Percentiles rank a stretch among this genome's conserved stretches.
phyloP scores from a whole-genome alignment of 2,113 vertebrate species.

The Gavia stellata region DNA sequence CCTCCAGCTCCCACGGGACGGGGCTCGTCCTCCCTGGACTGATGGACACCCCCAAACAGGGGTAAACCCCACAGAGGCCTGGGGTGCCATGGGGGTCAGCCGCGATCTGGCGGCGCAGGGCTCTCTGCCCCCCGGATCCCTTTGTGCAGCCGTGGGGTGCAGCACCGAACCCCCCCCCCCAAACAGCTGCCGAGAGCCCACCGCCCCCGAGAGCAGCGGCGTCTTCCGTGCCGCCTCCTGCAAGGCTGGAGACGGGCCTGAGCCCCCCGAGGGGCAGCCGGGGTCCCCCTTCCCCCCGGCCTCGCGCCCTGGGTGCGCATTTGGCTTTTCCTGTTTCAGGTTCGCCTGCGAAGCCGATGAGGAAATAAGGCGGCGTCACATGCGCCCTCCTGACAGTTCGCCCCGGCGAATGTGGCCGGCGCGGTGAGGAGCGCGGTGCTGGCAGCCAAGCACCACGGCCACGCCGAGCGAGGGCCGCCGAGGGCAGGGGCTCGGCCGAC shows the following conservation, averaged over 20 bases:
- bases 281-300: not conserved
- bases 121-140: not conserved
- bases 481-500: not conserved
- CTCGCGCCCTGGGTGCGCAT: not conserved
- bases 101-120: rapidly evolving
- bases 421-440: not conserved
- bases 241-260: rapidly evolving
- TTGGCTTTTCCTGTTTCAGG: conserved; percentile 56
- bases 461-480: not conserved
- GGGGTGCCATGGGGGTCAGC: not conserved
- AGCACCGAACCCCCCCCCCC: no score
- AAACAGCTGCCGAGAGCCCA: not conserved
- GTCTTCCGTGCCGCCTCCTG: no score
- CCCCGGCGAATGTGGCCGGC: not conserved
- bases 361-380: conserved; percentile 59
- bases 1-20: not conserved
- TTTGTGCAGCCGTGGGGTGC: rapidly evolving
- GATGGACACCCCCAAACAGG: not conserved
- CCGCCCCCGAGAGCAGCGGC: rapidly evolving
- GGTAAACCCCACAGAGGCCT: not conserved
- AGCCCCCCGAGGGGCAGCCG: not conserved
- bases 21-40: not conserved
- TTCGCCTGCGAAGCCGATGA: not conserved
- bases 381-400: conserved; percentile 31
- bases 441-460: not conserved